phyloP scores from a whole-genome alignment of 2,113 vertebrate genomes.

The Pomatostomus ruficeps region DNA sequence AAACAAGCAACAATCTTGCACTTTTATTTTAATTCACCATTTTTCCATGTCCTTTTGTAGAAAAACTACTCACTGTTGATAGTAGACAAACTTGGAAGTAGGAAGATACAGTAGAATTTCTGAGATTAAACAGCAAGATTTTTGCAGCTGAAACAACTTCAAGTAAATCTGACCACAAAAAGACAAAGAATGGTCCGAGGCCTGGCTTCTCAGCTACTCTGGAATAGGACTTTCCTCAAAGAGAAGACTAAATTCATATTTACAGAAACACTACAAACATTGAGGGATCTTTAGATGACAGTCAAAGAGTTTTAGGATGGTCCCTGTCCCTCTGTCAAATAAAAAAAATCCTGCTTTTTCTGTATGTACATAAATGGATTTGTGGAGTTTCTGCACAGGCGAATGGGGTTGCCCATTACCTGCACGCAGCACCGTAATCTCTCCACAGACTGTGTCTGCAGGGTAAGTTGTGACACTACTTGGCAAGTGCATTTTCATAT shows the following conservation, averaged over 20 bases:
- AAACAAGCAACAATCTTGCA: neutral
- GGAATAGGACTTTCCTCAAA: neutral
- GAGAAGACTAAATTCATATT: neutral
- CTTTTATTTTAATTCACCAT: neutral
- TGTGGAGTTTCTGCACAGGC: neutral
- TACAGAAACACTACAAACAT: neutral
- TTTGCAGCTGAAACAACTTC: neutral
- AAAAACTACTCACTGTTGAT: neutral
- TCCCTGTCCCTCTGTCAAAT: neutral
- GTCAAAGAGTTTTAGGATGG: neutral
- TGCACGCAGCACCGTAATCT: neutral
- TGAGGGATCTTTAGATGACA: neutral
- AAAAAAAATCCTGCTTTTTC: neutral
- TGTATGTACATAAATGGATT: neutral
- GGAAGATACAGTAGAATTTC: neutral
- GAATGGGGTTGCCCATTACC: neutral
- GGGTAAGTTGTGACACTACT: neutral
- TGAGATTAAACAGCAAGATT: neutral
- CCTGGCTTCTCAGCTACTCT: neutral
- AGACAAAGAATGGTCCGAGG: neutral
- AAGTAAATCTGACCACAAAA: neutral
- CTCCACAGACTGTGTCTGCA: neutral
- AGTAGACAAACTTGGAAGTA: neutral
- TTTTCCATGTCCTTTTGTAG: neutral
- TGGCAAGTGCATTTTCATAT: neutral